Base-by-base conservation (phyloP, 2,113 vertebrate genomes). In the Hippocampus barbouri region DNA sequence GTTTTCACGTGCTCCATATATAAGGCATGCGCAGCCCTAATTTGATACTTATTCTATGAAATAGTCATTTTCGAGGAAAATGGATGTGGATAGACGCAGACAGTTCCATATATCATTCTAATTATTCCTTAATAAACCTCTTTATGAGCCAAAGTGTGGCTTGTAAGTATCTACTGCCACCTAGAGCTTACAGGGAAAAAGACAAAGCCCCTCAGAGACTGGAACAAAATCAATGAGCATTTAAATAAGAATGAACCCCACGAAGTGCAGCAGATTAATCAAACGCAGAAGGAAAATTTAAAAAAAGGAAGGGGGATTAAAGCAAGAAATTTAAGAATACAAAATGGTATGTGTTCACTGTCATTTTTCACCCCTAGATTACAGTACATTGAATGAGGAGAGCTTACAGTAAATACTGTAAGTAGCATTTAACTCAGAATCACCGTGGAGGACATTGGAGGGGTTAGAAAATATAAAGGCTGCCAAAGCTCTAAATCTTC, bases 41-140 rank as follows among this genome's bases (percentile, higher is more conserved):
- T 89, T 86, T 90, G 85, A 90, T 88, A 87, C 85, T 87, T 88
- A 88, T 88, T 89, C 88, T 82, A 85, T 88, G 87, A 90, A 89
- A 90, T 87, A 88, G 88, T 85, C 85, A 87, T 86, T 86, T 88
- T 88, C 76, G 77, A 81, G 84, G 85, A 83, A 82, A 91, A 90
- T 85, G 87, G 84, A 90, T 89, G 87, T 86, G 88, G 87, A 91
- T 90, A 77, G 85, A 91, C 83, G 91, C 84, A 90, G 91, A 91
- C 90, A 88, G 86, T 89, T 84, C 78, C 90, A 91, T 92, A 89
- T 79, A 90, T 91, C 91, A 89, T 85, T 89, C 73, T 86, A 91
- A 92, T 91, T 84, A 89, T 91, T 92, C 87, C 89, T 90, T 90
- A 90, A 92, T 92, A 91, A 87, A 88, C 80, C 89, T 83, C 65